Conservation (phyloP, 2,113 vertebrate species). For the Octodon degus region DNA sequence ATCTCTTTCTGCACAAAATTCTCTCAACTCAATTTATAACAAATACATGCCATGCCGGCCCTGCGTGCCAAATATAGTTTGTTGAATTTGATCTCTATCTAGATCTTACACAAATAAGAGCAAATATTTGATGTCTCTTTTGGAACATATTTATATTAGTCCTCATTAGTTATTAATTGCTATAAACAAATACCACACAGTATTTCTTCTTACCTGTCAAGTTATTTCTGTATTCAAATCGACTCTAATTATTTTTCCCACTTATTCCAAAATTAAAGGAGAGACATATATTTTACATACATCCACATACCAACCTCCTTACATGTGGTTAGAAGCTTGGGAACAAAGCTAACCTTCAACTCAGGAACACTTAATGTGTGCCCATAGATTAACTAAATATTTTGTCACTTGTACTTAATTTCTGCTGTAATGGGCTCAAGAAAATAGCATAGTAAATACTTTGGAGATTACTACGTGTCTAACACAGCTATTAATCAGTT, state of each 20-base stretch:
- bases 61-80: not conserved
- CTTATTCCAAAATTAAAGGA: not conserved
- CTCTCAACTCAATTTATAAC: not conserved
- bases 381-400: not conserved
- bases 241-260: not conserved
- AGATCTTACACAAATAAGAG: not conserved
- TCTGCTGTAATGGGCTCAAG: not conserved
- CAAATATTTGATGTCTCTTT: constrained; percentile 13
- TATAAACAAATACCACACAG: not conserved
- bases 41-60: too few relatives aligned
- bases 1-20: not conserved
- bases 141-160: not conserved
- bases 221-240: not conserved
- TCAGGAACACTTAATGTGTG: not conserved
- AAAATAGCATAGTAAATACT: not conserved
- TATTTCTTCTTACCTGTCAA: not conserved
- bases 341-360: not conserved
- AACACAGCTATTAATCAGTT: not conserved
- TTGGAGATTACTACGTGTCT: not conserved
- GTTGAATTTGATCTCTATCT: constrained; percentile 15
- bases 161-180: not conserved
- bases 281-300: not conserved
- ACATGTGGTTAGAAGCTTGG: not conserved
- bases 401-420: not conserved
- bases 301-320: not conserved